Percentiles rank a stretch among this genome's conserved stretches.
Conservation (phyloP, 2,797 vertebrate species). For the Moxostoma hubbsi region DNA sequence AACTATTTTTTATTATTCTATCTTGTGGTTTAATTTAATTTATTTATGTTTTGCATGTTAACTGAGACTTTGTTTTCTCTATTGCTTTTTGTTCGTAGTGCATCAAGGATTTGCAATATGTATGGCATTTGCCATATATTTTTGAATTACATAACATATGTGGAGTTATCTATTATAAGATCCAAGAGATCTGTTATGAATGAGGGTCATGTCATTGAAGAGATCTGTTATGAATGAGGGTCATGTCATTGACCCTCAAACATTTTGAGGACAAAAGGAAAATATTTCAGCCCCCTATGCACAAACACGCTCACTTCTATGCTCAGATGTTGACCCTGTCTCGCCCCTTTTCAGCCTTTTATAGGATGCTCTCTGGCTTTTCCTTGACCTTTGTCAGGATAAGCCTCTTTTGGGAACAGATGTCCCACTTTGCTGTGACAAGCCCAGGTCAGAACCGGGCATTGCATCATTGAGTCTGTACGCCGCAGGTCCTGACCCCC, state of each 20-base stretch:
- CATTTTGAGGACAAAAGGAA: not conserved
- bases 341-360: conserved; percentile 13
- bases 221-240: not conserved
- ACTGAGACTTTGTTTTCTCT: too few species aligned
- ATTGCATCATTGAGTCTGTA: conserved; percentile 26
- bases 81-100: too few species aligned
- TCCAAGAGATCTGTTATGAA: too few species aligned
- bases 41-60: too few species aligned
- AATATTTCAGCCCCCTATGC: not conserved
- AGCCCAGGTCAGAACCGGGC: conserved; percentile 56
- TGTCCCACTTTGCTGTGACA: conserved; percentile 71
- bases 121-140: too few species aligned
- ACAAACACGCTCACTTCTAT: conserved; percentile 7
- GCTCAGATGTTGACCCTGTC: conserved; percentile 22
- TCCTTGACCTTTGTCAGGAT: conserved; percentile 69
- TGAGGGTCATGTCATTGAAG: not conserved
- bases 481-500: conserved; percentile 12
- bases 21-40: too few species aligned
- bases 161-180: too few species aligned
- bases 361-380: conserved; percentile 53
- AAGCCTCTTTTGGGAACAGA: conserved; percentile 74
- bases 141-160: too few species aligned
- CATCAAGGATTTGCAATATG: too few species aligned
- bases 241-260: not conserved
- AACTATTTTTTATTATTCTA: too few species aligned